Percentiles rank a stretch among this genome's conserved stretches.
Conservation (phyloP, 2,888 invertebrate genomes). For the Siphonodentalium dalli region DNA sequence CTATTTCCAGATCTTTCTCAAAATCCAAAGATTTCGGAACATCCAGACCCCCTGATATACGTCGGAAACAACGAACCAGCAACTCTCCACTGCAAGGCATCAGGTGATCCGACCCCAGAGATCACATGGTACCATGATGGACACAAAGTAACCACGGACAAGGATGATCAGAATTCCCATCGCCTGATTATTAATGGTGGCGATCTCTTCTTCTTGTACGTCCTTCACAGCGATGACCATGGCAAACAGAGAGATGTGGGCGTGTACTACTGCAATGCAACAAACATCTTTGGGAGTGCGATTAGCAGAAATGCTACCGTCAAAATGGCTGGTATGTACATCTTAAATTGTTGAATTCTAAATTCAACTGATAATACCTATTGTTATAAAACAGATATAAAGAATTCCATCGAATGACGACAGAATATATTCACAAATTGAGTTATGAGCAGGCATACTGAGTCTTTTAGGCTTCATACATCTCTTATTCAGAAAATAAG, state of each 20-base stretch:
- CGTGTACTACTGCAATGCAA: constrained; percentile 94
- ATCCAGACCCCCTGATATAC: constrained; percentile 93
- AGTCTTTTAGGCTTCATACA: too few relatives aligned
- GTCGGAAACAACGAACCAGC: constrained; percentile 97
- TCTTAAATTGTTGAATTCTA: too few relatives aligned
- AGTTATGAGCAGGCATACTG: too few relatives aligned
- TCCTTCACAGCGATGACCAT: constrained; percentile 83
- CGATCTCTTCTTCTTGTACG: constrained; percentile 91
- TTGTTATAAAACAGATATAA: too few relatives aligned
- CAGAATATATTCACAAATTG: too few relatives aligned
- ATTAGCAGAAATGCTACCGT: constrained; percentile 85
- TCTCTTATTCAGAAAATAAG: too few relatives aligned
- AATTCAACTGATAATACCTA: too few relatives aligned
- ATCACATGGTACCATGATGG: constrained; percentile 96
- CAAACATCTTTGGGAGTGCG: constrained; percentile 81
- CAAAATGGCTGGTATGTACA: constrained; percentile 83
- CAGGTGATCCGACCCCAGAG: constrained; percentile 80
- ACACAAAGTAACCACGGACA: constrained; percentile 72
- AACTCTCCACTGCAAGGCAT: constrained; percentile 95
- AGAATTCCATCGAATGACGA: too few relatives aligned
- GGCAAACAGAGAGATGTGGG: constrained; percentile 85
- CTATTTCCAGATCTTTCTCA: constrained; percentile 27
- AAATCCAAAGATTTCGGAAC: constrained; percentile 92
- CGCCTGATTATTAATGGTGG: constrained; percentile 85
- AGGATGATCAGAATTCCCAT: constrained; percentile 79